Percentiles rank a stretch among this genome's conserved stretches.
Conservation (phyloP, 2,113 vertebrate species). For the Arvicanthis niloticus region DNA sequence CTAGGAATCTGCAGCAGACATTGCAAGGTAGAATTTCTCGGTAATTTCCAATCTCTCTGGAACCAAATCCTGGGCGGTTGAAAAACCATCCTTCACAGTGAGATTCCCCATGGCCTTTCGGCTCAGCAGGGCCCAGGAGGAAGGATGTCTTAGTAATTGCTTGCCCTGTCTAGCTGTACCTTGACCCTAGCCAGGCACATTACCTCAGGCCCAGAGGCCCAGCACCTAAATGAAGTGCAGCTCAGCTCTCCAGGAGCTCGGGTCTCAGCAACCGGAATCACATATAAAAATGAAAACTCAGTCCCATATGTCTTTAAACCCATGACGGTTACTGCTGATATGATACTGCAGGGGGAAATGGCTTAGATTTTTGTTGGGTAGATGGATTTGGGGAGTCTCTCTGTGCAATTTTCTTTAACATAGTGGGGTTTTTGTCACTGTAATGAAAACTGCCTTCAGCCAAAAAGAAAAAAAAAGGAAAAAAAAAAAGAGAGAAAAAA, state of each 20-base stretch:
- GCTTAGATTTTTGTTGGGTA: constrained; percentile 72
- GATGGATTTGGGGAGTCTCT: constrained; percentile 75
- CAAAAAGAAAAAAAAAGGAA: neutral
- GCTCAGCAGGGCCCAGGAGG: constrained; percentile 1
- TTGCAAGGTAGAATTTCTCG: neutral
- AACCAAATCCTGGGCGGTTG: neutral
- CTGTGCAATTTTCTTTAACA: constrained; percentile 80
- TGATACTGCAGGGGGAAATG: constrained; percentile 76
- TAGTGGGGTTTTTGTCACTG: constrained; percentile 76
- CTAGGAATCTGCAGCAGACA: neutral
- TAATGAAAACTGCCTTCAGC: constrained; percentile 75
- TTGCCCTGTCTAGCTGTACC: constrained; percentile 60
- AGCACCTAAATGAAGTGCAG: constrained; percentile 76
- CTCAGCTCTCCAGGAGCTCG: constrained; percentile 12
- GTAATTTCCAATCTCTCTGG: neutral
- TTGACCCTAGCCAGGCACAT: constrained; percentile 69
- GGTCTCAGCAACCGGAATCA: constrained; percentile 67
- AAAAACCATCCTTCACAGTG: neutral
- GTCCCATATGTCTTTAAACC: constrained; percentile 80
- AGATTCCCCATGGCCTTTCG: neutral
- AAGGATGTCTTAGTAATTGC: constrained; percentile 70
- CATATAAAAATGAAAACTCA: constrained; percentile 78
- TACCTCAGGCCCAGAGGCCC: constrained; percentile 63
- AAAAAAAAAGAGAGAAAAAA: neutral
- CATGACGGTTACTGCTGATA: constrained; percentile 77